Evolutionary conservation across 2,888 invertebrate species (phyloP), one percentile per base, ranked within the genome.

Genomic region (Lycocerus yunnanus): DNA sequence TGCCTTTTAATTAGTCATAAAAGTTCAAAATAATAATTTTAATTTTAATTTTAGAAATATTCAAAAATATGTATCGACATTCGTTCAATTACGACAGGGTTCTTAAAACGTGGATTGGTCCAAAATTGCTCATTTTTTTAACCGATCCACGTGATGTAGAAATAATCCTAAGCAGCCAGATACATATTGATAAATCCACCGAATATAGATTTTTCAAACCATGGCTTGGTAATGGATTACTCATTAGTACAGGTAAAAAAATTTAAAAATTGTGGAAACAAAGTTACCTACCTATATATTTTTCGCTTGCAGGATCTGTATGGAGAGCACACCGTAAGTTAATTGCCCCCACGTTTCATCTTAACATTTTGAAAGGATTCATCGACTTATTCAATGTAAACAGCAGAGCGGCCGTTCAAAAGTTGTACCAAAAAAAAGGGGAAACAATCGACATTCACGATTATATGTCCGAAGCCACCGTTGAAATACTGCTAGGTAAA

Each of bases 331-430:
- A 95, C 85, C 91, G 95, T 81, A 95, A 95, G 88, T 88, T 95
- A 80, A 95, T 95, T 80, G 95, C 95, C 10, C 95, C 95, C 65
- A 95, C 95, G 78, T 95, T 95, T 92, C 95, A 95, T 84, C 89
- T 95, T 87, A 95, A 95, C 86, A 94, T 95, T 1, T 88, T 95
- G 81, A 95, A 95, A 89, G 94, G 94, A 81, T 95, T 95, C 88
- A 94, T 95, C 82, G 94, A 94, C 83, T 88, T 95, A 43, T 95
- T 95, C 89, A 95, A 95, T 84, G 93, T 93, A 77, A 95, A 95
- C 88, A 94, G 94, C 61, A 90, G 90, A 65, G 90, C 92, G 71
- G 93, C 94, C 5, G 93, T 95, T 4, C 90, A 91, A 73, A 94
- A 92, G 83, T 88, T 95, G 86, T 91, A 91, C 85, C 91, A 92